Percentiles rank a stretch among this genome's conserved stretches.
Evolutionary conservation across 2,888 invertebrate species (phyloP).

Genomic region (Ypsolopha scabrella): DNA sequence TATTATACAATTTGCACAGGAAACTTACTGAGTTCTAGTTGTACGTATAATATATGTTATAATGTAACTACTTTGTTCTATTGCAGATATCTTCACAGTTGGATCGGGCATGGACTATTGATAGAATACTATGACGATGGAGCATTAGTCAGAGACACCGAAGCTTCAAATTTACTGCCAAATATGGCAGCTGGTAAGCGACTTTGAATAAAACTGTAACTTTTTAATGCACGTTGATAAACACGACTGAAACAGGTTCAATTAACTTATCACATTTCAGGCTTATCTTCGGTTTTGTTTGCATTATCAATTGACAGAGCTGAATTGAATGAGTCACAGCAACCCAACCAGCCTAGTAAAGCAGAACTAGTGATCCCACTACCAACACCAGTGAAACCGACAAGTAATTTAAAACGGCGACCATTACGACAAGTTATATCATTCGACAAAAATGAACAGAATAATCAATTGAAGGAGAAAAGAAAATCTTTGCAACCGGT

Average conservation of each 20-base stretch:
- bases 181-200: slow-evolving; percentile 85
- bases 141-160: slow-evolving; percentile 85
- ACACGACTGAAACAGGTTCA: not conserved
- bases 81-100: slow-evolving; percentile 77
- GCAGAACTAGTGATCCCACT: slow-evolving; percentile 79
- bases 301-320: slow-evolving; percentile 92
- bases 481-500: slow-evolving; percentile 19
- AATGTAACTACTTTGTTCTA: slow-evolving; percentile 5
- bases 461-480: slow-evolving; percentile 18
- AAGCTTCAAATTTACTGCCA: slow-evolving; percentile 82
- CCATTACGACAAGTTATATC: slow-evolving; percentile 63
- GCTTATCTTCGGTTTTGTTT: slow-evolving; percentile 90
- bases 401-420: slow-evolving; percentile 45
- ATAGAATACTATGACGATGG: slow-evolving; percentile 86
- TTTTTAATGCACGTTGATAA: not conserved
- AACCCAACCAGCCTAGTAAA: slow-evolving; percentile 51
- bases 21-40: too few relatives aligned
- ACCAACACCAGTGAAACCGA: slow-evolving; percentile 70
- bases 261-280: slow-evolving; percentile 52
- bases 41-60: too few relatives aligned
- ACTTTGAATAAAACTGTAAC: not conserved
- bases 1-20: too few relatives aligned
- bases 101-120: slow-evolving; percentile 76
- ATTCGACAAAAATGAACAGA: slow-evolving; percentile 52
- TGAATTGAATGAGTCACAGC: slow-evolving; percentile 77